Evolutionary conservation across 2,113 vertebrate genomes (phyloP).

Genomic region (Chaetodon trifascialis): DNA sequence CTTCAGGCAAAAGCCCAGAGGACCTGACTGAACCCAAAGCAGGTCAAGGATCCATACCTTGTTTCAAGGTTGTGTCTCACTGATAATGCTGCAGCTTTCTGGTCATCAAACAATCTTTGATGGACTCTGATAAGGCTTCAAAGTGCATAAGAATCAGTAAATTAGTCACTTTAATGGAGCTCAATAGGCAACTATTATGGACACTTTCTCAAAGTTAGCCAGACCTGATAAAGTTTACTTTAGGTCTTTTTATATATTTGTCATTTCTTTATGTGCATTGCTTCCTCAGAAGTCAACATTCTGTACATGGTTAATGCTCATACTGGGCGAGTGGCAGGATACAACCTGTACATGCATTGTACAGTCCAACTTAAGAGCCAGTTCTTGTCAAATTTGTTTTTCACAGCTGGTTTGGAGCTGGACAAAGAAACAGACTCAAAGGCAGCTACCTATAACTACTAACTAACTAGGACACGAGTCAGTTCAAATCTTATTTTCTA

Average conservation of each 20-base stretch:
- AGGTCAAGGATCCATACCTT: not conserved
- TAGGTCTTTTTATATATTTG: not conserved
- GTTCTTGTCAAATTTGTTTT: too few species aligned
- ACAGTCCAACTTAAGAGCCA: not conserved
- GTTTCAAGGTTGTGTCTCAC: constrained; percentile 20
- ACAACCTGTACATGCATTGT: not conserved
- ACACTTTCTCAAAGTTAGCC: not conserved
- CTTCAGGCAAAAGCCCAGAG: constrained; percentile 15
- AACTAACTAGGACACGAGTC: too few species aligned
- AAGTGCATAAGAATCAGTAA: not conserved
- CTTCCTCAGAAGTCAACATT: not conserved
- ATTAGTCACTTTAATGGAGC: too few species aligned
- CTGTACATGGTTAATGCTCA: not conserved
- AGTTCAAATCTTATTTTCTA: too few species aligned
- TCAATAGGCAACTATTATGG: not conserved
- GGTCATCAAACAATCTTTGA: constrained; percentile 3
- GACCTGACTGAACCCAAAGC: constrained; percentile 4
- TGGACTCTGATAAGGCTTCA: not conserved
- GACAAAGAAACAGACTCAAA: too few species aligned
- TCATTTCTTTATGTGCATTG: not conserved
- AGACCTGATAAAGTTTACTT: not conserved
- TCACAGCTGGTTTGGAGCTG: too few species aligned
- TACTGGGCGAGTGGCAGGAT: not conserved
- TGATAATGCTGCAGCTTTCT: constrained; percentile 3
- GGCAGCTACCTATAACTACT: too few species aligned